Base-by-base conservation (phyloP, 2,113 vertebrate genomes). In the Caretta caretta region DNA sequence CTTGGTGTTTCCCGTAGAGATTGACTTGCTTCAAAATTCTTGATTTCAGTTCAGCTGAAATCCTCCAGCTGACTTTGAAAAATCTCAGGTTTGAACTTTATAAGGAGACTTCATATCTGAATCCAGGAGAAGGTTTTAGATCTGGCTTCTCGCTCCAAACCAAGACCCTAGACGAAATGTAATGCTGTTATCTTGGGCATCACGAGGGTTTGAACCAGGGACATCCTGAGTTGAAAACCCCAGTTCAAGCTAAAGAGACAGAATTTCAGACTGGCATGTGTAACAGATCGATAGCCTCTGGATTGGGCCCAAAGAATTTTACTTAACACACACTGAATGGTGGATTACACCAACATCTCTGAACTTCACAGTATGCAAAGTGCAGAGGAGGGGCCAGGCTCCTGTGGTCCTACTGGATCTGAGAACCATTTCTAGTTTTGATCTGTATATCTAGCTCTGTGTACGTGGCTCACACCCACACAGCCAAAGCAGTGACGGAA, bases 281-380 rank as follows among this genome's bases (percentile, higher is more conserved):
- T 38, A 90, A 57, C 59, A 29, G 5, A 0, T 6, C 5, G 0
- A 0, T 2, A 27, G 6, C 31, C 46, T 14, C 31, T 57, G 14
- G 46, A 0, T 0, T 79, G 50, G 49, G 29, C 59, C 48, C 46
- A 62, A 57, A 24, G 38, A 2, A 51, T 1, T 0, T 29, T 24
- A 25, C 72, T 92, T 93, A 82, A 0, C 27, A 31, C 8, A 83
- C 75, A 35, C 12, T 76, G 27, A 85, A 1, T 80, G 87, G 49
- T 5, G 76, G 80, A 8, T 56, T 35, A 10, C 78, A 14, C 9
- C 5, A 1, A 80, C 27, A 62, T 81, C 3, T 92, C 82, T 42
- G 22, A 16, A 11, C 12, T 24, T 59, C 38, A 6, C 1, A 3
- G 19, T 12, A 51, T 38, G 89, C 69, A 17, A 84, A 82, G 20